Base-by-base conservation (phyloP, 2,797 vertebrate species). In the Intellagama lesueurii region DNA sequence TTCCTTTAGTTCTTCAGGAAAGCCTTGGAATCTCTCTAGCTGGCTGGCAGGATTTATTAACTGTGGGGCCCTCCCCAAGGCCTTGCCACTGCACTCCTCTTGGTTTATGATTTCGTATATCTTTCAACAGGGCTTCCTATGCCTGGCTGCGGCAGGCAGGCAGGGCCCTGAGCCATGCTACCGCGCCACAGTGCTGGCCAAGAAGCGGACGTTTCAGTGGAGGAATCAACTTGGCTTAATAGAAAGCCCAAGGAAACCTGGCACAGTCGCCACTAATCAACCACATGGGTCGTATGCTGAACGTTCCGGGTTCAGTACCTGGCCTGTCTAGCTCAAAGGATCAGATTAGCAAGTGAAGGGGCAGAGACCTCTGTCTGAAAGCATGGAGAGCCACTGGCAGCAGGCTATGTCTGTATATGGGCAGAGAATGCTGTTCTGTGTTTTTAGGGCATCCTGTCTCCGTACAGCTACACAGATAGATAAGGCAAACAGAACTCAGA, bases 1-100 rank as follows among this genome's bases (percentile, higher is more conserved):
- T 92, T 87, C 70, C 87, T 94, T 94, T 73, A 85, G 60, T 84
- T 93, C 90, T 93, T 91, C 91, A 90, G 69, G 72, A 95, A 92
- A 95, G 79, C 87, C 89, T 94, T n/a, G 28, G 11, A 77, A 87
- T 35, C 0, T 94, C 88, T 81, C 90, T 91, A 91, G 69, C 85
- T 77, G 80, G 8, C 73, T 90, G 77, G 87, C 90, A 91, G 90
- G 66, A 90, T 93, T 94, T 93, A 95, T 94, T n/a, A 92, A 88
- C 17, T 0, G 89, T 44, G 91, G 82, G 88, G 49, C 47, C 0
- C 47, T 90, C 92, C 85, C 89, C 24, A 49, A 69, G 93, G 90
- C 83, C 32, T 14, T 0, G 84, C 87, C 76, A 49, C 81, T 32
- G 87, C 0, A 0, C 24, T 16, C 83, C 26, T 76, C 73, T 76